Base-by-base conservation (phyloP, 2,888 invertebrate species). In the Melipona bicolor region DNA sequence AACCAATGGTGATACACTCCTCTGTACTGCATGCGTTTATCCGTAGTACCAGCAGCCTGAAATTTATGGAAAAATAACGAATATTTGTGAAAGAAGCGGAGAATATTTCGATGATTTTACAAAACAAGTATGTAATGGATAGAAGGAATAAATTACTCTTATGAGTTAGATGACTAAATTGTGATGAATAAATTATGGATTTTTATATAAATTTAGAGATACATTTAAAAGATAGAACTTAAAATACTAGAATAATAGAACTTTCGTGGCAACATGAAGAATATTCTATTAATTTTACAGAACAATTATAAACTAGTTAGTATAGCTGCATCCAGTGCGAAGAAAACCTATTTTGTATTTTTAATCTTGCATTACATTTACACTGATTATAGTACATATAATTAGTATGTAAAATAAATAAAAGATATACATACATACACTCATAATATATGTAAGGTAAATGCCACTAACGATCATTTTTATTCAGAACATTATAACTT, bases 1-100 rank as follows among this genome's bases (percentile, higher is more conserved):
- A 98, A 99, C 99, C 99, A 99, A 93, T 99, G 98, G 87, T 97
- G 95, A 81, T 96, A 95, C 0, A 96, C 96, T 4, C 96, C 95
- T 77, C 95, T 93, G 92, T 96, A 96, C 81, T 94, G 92, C 93
- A 93, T 94, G 89, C 91, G 93, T 87, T 90, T 93, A 77, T 92
- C 92, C 52, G 90, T 32, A 73, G 90, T 50, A 43, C 92, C 75
- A 50, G 61, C 54, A 13, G 65, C 56, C 85, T 85, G 64, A 54
- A 77, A 79, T 69, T 43, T n/a, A 49, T 24, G 4, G 19, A 9
- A 11, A 69, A 64, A 17, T 15, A 3, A 54, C 11, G 9, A 52
- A 50, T 32, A 52, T 43, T 43, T 9, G 43, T 15, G 24, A 4
- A 17, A 49, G 3, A 68, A 43, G 9, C 49, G 24, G 9, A n/a